Evolutionary conservation across 92 coral and sea anemone species (phyloP), one percentile per base, ranked within the genome.

Genomic region (Meandrina meandrites): DNA sequence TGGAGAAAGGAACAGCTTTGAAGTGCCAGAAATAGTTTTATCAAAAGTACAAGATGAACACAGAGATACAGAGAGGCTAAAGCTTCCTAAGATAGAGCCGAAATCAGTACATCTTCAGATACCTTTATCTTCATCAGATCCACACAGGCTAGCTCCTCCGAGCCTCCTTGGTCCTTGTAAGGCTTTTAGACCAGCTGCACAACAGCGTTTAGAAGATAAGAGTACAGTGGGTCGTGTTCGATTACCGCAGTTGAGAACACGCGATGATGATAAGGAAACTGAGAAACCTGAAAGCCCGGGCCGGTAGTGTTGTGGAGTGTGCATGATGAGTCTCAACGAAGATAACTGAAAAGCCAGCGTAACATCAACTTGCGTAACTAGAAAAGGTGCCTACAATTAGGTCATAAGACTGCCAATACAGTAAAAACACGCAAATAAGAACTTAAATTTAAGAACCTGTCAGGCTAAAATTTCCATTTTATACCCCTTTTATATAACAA

Each of bases 111-210:
- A 85, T 66, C 73, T 53, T 58, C 75, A 60, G 28, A 69, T 35
- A 14, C 30, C 76, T 28, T 34, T 58, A 66, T 85, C 88, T 73
- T 47, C 82, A n/a, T 56, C 53, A 0, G 69, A 85, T 11, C 86
- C 89, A 16, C 58, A 86, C 81, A 85, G 80, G 51, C 80, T 89
- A 11, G 81, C 82, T 32, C 82, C 89, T 54, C 92, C 89, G 21
- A 77, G 31, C 40, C 30, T 80, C 35, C 32, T 85, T 24, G 86
- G 74, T 14, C 86, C 92, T 48, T 73, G 22, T 31, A 85, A 89
- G 68, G 82, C 86, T 13, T 74, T 45, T n/a, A 89, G 89, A 64
- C 76, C 88, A 18, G 57, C 81, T 18, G 68, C 24, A 58, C 40
- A 8, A 62, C 9, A 64, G 60, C 31, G 37, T 18, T 12, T 8